Percentiles rank a stretch among this genome's conserved stretches.
Conservation (phyloP, 2,113 vertebrate species). For the Zingel zingel region DNA sequence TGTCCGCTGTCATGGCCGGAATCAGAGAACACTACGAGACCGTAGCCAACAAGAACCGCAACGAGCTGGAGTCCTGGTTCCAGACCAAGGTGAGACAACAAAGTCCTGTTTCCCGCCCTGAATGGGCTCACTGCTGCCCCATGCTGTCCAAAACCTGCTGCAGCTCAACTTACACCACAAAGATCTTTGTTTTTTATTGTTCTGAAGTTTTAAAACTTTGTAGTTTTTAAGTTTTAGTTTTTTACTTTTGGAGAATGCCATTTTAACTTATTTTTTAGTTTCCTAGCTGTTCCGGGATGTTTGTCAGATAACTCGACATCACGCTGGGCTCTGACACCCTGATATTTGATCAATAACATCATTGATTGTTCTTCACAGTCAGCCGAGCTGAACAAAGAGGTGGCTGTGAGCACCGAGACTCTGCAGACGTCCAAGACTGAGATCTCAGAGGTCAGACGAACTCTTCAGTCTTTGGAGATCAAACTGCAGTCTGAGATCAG, state of each 20-base stretch:
- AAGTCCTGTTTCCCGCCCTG: no score
- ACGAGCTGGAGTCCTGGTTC: conserved; percentile 84
- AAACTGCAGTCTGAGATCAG: conserved; percentile 86
- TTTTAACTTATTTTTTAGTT: no score
- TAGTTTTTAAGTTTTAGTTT: no score
- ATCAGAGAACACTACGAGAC: conserved; percentile 87
- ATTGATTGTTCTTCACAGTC: conserved; percentile 45
- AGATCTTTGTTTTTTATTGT: no score
- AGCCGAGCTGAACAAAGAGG: conserved; percentile 86
- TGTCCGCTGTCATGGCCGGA: conserved; percentile 56
- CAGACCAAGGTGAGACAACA: conserved; percentile 56
- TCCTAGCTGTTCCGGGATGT: no score
- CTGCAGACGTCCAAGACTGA: conserved; percentile 83
- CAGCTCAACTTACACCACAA: no score
- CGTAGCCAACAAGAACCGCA: conserved; percentile 82
- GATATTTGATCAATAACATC: neutral
- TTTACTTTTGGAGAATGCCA: no score
- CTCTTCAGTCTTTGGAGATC: conserved; percentile 87
- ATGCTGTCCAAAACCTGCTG: no score
- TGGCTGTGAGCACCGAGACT: conserved; percentile 77
- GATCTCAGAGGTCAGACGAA: conserved; percentile 86
- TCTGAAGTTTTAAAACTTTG: no score
- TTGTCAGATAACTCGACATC: no score
- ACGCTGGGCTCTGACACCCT: no score
- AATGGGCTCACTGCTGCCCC: no score